These are phyloP conservation scores for Epinephelus fuscoguttatus DNA, from an alignment of 2,113 vertebrate genomes.

Conservation along the genomic window DNA sequence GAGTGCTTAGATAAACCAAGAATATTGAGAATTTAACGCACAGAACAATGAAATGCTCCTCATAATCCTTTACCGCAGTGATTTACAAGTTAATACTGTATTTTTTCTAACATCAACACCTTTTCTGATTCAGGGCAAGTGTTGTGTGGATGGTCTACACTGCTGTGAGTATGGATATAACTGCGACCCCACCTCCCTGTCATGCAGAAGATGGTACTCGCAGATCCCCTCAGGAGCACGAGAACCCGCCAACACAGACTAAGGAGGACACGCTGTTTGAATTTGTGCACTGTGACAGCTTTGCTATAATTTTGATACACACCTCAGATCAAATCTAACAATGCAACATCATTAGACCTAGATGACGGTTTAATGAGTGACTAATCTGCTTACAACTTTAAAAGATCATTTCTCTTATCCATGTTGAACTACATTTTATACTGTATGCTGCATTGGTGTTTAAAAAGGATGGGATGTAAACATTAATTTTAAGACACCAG, in stretches of 20 bases:
- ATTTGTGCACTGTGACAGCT: not conserved
- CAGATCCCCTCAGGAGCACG: conserved; percentile 44
- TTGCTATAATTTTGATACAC: not conserved
- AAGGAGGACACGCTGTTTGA: not conserved
- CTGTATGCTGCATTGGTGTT: not conserved
- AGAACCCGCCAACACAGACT: not conserved
- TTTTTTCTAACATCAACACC: conserved; percentile 32
- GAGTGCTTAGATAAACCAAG: not conserved
- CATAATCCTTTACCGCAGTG: not conserved
- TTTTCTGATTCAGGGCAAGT: conserved; percentile 74
- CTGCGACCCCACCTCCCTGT: conserved; percentile 55
- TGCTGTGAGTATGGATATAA: conserved; percentile 76
- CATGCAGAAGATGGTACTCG: conserved; percentile 56
- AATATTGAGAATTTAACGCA: not conserved
- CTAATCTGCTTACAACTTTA: not conserved
- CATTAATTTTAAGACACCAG: not conserved
- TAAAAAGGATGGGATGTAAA: not conserved
- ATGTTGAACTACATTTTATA: not conserved
- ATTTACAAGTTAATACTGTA: not conserved
- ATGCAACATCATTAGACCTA: not conserved
- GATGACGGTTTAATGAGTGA: not conserved
- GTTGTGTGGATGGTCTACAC: conserved; percentile 80
- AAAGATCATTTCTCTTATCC: not conserved
- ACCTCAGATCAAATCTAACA: not conserved
- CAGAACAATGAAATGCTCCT: not conserved